phyloP scores from a whole-genome alignment of 2,113 vertebrate species.

The Nanger granti region DNA sequence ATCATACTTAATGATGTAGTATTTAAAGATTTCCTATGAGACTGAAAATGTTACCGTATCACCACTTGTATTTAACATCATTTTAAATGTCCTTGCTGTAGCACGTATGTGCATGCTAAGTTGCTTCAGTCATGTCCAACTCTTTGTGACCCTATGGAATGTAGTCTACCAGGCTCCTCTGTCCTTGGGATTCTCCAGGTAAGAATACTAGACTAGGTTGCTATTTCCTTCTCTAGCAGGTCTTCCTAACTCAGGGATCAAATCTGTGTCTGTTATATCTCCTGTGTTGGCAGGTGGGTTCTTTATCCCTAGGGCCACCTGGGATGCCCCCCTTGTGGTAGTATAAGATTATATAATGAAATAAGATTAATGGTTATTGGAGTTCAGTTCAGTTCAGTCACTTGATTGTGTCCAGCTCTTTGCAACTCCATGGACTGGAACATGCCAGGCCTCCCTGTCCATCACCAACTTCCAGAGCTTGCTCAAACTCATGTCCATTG shows the following conservation, averaged over 20 bases:
- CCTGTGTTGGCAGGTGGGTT: background rate
- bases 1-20: background rate
- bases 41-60: background rate
- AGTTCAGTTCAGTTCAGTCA: background rate
- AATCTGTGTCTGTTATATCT: background rate
- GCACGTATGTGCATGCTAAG: background rate
- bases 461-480: background rate
- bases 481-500: background rate
- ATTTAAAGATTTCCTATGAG: background rate
- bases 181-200: background rate
- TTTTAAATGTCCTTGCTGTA: background rate
- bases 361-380: background rate
- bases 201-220: background rate
- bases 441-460: background rate
- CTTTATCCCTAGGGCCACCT: background rate
- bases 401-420: background rate
- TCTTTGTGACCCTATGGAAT: background rate
- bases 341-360: background rate
- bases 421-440: background rate
- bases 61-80: background rate
- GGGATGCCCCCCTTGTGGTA: background rate
- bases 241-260: fast-evolving
- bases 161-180: background rate
- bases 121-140: background rate
- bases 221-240: background rate